Base-by-base conservation (phyloP, 1,140 invertebrate genomes). In the Apis laboriosa region DNA sequence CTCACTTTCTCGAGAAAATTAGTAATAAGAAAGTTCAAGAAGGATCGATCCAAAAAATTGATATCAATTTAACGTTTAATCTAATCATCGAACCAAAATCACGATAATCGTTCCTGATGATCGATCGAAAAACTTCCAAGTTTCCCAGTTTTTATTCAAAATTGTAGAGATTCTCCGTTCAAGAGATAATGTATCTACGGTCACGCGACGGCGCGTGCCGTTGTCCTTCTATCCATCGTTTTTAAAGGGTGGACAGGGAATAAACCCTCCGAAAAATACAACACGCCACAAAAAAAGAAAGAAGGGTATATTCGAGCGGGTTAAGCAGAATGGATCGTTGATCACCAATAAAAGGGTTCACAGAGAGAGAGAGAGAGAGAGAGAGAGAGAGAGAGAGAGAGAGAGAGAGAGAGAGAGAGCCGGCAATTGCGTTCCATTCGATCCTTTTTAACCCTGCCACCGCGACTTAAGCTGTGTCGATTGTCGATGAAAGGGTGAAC, bases 321-420 rank as follows among this genome's bases (percentile, higher is more conserved):
- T 92, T 92, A 91, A 91, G 88, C 79, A 90, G 85, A 91, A 92
- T 90, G 87, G 88, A 89, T 86, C 90, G 82, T 85, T 94, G 88
- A 94, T 93, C 91, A 93, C 92, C 91, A 92, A 93, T 93, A 93
- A 94, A 93, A 90, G 90, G 91, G 85, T 92, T 92, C 90, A 88
- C 70, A 43, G 34, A 43, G 34, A 43, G 34, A 43, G 5, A 43
- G 34, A 7, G 34, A 7, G 34, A 43, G 34, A 34, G 34, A 34
- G 34, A 34, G 34, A 34, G 34, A 34, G 34, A 34, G 34, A 34
- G 34, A 34, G 28, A 34, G 28, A 34, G 34, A 7, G 34, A 7
- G 4, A 43, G 34, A 43, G 4, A 43, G 34, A 43, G 34, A 7
- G 34, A 7, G 34, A 43, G 34, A 83, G 74, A 77, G 67, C 15